Evolutionary conservation across 2,888 invertebrate species (phyloP), one percentile per base, ranked within the genome.

Genomic region (Chaetogeoica ovagalla): DNA sequence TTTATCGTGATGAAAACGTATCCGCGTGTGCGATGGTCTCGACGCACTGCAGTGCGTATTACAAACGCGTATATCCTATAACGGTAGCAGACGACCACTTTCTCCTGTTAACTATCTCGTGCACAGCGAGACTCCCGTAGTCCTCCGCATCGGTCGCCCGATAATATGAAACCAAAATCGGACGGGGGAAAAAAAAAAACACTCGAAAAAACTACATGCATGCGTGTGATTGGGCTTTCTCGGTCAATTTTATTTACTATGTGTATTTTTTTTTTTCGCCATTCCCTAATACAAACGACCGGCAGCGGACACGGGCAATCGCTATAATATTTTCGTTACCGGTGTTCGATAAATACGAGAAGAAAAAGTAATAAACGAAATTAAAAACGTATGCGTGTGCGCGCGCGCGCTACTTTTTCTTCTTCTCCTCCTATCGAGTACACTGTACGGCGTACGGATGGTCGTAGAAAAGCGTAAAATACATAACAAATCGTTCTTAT

Each of bases 11-110:
- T 43, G 6, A 43, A 30, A 43, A 43, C 43, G 6, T 43, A 43
- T 43, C 43, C 43, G 43, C 30, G 30, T 30, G 30, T 30, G 30
- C 30, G 30, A 30, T 30, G 30, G 30, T 30, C 30, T 30, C 2
- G 30, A 30, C 30, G 30, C 4, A 30, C n/a, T n/a, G n/a, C 30
- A 30, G 30, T 30, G 30, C 30, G 30, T 37, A 63, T 17, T 1
- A 19, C 23, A 30, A 21, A n/a, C 65, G 13, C 30, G 55, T 55
- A n/a, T 19, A n/a, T 19, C 17, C n/a, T 39, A 37, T 75, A 71
- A 79, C 79, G 79, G 79, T 79, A 79, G 70, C 69, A n/a, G 48
- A 48, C 52, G 55, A 57, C 79, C 79, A 79, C 79, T 79, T 79
- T 79, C 79, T 63, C 79, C 79, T 17, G 62, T 69, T 55, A 70